Base-by-base conservation (phyloP, 2,888 invertebrate genomes). In the Drosophila nr. perissopoda region DNA sequence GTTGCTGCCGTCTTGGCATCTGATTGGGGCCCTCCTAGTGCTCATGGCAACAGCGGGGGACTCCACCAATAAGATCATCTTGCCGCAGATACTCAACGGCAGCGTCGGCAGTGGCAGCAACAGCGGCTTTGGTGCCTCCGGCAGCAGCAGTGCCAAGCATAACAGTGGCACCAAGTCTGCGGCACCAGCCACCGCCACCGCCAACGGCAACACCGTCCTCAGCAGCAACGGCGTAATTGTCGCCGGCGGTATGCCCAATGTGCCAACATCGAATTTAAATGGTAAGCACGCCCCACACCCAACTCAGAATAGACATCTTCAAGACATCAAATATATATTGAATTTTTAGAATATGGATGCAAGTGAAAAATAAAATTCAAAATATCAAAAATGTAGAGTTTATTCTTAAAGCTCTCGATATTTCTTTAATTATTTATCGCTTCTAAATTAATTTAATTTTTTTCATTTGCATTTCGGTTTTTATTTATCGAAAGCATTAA, bases 1-100 rank as follows among this genome's bases (percentile, higher is more conserved):
- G 93, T 92, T 92, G 92, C 91, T 77, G 71, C 88, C 88, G 67
- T 85, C 91, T 89, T 92, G 93, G 92, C 91, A 90, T 90, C 83
- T 92, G 91, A 92, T 93, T 91, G 92, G 93, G 87, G 92, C 92
- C 92, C 93, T 93, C 91, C 92, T 93, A 82, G 91, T 93, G 92
- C 92, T 93, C 75, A 91, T 91, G 87, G 92, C 92, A 89, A 92
- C 92, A 86, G 91, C 91, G 92, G 93, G 93, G 92, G 92, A 93
- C 91, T 92, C 93, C 92, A 92, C 91, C 79, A 92, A 92, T 70
- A 91, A 91, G 83, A 91, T 92, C 78, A 89, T 91, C 73, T 85
- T 91, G 89, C 90, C 92, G 66, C 92, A 90, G 62, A 90, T 89
- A 80, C 83, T 88, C 62, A 90, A 89, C 78, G 91, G 76, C 77